These are phyloP conservation scores for Varroa destructor DNA, from an alignment of 1,140 invertebrate species.

Conservation along the genomic window DNA sequence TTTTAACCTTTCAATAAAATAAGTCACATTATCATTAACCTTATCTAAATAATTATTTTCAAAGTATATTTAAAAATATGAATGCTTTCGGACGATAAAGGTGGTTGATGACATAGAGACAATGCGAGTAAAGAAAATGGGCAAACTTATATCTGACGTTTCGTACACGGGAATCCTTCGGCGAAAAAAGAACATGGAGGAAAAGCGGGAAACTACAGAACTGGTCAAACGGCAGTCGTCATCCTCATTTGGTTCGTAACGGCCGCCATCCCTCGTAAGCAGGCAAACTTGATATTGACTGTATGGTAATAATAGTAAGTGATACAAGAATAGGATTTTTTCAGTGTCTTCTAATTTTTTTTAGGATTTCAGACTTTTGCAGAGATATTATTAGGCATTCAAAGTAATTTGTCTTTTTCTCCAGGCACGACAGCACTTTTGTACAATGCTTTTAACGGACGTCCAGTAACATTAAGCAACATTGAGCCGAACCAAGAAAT, in stretches of 20 bases:
- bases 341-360: too few species aligned
- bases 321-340: too few species aligned
- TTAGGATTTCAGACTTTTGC: too few species aligned
- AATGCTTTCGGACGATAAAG: background rate
- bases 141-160: conserved; percentile 5
- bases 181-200: background rate
- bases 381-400: background rate
- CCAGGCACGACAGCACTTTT: conserved; percentile 13
- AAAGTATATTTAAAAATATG: too few species aligned
- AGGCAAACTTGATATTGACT: too few species aligned
- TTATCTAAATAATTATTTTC: too few species aligned
- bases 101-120: conserved; percentile 15
- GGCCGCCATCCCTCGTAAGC: too few species aligned
- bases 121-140: conserved; percentile 6
- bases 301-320: too few species aligned
- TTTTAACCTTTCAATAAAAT: too few species aligned
- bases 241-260: background rate
- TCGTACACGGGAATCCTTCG: conserved; percentile 3
- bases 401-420: background rate
- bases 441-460: conserved; percentile 22
- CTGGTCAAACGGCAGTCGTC: background rate
- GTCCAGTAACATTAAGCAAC: background rate
- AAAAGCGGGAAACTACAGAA: background rate
- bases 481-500: background rate
- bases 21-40: too few species aligned